A percentile compares a stretch with the other conserved stretches of the same genome.
Conservation (phyloP, 2,113 vertebrate genomes). For the Perccottus glenii region DNA sequence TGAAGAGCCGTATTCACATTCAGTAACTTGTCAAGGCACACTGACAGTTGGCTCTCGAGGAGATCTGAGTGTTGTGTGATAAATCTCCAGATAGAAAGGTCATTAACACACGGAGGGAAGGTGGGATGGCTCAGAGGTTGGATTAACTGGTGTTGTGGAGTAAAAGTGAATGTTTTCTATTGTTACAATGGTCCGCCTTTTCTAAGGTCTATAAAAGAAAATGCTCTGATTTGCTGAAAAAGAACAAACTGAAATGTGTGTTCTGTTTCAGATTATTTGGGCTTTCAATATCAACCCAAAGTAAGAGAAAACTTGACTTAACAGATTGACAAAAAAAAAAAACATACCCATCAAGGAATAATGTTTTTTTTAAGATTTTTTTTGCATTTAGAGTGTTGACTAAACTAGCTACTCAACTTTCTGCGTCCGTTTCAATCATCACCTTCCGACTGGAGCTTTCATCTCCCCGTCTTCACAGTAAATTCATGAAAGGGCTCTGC, state of each 20-base stretch:
- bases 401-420: background rate
- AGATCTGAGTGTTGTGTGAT: conserved; percentile 7
- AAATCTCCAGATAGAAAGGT: background rate
- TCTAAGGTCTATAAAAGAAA: too few species aligned
- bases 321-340: background rate
- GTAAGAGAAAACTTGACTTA: too few species aligned
- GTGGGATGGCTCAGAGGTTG: background rate
- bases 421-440: background rate
- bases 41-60: conserved; percentile 1
- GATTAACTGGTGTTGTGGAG: background rate
- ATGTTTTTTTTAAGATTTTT: too few species aligned
- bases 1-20: conserved; percentile 22
- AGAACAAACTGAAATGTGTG: too few species aligned
- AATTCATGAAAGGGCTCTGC: background rate
- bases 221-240: too few species aligned
- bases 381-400: background rate
- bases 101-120: conserved; percentile 2
- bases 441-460: background rate
- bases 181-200: background rate
- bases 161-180: background rate
- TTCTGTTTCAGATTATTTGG: too few species aligned
- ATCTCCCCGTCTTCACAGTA: background rate
- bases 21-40: conserved; percentile 13
- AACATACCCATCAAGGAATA: background rate
- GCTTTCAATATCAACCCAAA: too few species aligned